Evolutionary conservation across 2,888 invertebrate genomes (phyloP), one percentile per base, ranked within the genome.

Genomic region (Drosophila tripunctata): DNA sequence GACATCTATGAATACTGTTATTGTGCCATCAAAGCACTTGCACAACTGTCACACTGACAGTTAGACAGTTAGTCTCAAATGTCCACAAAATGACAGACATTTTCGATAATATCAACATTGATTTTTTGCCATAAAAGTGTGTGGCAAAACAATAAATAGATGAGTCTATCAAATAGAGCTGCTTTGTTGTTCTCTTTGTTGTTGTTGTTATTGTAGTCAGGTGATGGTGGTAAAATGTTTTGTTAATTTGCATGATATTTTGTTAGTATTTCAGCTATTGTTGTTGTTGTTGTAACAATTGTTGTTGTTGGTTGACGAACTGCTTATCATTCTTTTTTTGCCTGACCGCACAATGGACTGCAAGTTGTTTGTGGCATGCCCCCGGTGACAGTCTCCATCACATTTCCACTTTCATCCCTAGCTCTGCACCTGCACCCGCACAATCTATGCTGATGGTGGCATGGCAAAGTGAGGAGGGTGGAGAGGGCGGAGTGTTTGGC

Each of bases 271-370:
- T 45, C n/a, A n/a, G n/a, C n/a, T 12, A 4, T 21, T 21, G 21
- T 21, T 21, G 21, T 21, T 45, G 0, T 19, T 7, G 14, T 24
- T 44, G 21, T 40, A 30, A 36, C 62, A 62, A 54, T 61, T 64
- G 64, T 40, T 31, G 27, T 15, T 17, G 21, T 24, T 38, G 70
- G 22, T 22, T 21, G 62, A 45, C 56, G 51, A 55, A 63, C 77
- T 69, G 57, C 62, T 75, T 75, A 75, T 75, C 77, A 66, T 47
- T 27, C 12, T 73, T 62, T 48, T n/a, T 58, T 66, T 64, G 74
- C 69, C 63, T 75, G 77, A 62, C 57, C 69, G 66, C 45, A 44
- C 77, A 64, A 74, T 24, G 54, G 52, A 31, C 47, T 51, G 47
- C 44, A n/a, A 40, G 44, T 30, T 30, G 27, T 27, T 35, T 21